A percentile compares a stretch with the other conserved stretches of the same genome.
phyloP scores from a whole-genome alignment of 2,888 invertebrate genomes.

The Cotesia congregata region DNA sequence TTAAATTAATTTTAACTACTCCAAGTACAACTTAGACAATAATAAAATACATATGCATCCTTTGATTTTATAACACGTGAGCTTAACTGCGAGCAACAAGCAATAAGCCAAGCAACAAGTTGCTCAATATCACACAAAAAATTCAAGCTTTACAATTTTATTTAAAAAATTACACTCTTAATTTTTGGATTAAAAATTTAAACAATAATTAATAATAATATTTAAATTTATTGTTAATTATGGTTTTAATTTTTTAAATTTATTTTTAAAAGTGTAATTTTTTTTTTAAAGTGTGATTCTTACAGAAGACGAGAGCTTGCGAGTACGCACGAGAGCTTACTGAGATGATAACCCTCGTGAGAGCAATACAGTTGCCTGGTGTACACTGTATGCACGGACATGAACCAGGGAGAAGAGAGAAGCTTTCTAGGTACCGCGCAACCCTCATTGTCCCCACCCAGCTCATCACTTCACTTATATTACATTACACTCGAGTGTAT shows the following conservation, averaged over 20 bases:
- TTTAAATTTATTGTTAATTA: too few relatives aligned
- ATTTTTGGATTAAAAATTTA: too few relatives aligned
- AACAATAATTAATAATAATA: too few relatives aligned
- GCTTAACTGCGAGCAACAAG: slow-evolving; percentile 41
- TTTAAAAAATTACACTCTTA: too few relatives aligned
- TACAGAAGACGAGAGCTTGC: not conserved
- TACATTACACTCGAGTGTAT: not conserved
- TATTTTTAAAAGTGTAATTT: too few relatives aligned
- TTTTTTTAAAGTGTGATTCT: too few relatives aligned
- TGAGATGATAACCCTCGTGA: slow-evolving; percentile 47
- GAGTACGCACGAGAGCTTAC: slow-evolving; percentile 60
- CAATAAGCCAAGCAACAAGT: slow-evolving; percentile 29
- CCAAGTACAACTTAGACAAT: not conserved
- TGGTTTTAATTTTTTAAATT: too few relatives aligned
- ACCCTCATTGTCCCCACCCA: slow-evolving; percentile 40
- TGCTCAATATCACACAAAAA: not conserved
- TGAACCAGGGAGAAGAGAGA: slow-evolving; percentile 28
- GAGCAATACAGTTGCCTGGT: slow-evolving; percentile 10
- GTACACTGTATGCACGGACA: slow-evolving; percentile 20
- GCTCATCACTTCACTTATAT: not conserved
- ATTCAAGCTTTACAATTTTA: not conserved
- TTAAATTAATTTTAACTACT: not conserved
- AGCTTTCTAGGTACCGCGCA: slow-evolving; percentile 46
- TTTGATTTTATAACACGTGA: slow-evolving; percentile 56
- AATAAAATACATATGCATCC: not conserved